phyloP scores from a whole-genome alignment of 2,113 vertebrate genomes.

The Cinclus mexicanus region DNA sequence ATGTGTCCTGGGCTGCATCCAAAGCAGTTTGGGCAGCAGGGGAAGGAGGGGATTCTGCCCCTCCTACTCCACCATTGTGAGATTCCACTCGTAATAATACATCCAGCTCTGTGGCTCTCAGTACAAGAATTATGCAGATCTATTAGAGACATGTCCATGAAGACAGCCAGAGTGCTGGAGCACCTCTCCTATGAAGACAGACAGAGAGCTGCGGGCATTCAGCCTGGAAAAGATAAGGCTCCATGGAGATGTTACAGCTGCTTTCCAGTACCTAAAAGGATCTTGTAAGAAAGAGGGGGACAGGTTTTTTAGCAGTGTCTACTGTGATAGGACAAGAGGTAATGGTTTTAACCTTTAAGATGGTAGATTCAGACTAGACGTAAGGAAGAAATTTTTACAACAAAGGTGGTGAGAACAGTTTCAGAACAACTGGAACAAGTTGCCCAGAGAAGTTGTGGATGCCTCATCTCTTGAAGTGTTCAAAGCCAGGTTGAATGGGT shows the following conservation, averaged over 20 bases:
- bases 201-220: not conserved
- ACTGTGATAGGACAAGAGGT: not conserved
- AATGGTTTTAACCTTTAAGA: not conserved
- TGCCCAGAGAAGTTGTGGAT: not conserved
- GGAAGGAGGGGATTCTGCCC: not conserved
- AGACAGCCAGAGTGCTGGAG: not conserved
- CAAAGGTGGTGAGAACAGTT: not conserved
- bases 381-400: not conserved
- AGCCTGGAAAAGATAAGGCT: not conserved
- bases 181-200: not conserved
- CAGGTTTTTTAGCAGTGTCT: not conserved
- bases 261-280: not conserved
- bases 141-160: not conserved
- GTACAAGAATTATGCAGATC: not conserved
- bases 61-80: not conserved
- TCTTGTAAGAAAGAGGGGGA: not conserved
- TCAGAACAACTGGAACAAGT: not conserved
- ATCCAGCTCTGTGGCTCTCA: not conserved
- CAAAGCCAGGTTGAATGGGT: not conserved
- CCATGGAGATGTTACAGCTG: not conserved
- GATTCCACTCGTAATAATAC: not conserved
- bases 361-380: not conserved
- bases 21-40: rapidly evolving
- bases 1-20: not conserved
- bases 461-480: not conserved